phyloP scores from a whole-genome alignment of 2,113 vertebrate genomes.

The Zosterops japonicus region DNA sequence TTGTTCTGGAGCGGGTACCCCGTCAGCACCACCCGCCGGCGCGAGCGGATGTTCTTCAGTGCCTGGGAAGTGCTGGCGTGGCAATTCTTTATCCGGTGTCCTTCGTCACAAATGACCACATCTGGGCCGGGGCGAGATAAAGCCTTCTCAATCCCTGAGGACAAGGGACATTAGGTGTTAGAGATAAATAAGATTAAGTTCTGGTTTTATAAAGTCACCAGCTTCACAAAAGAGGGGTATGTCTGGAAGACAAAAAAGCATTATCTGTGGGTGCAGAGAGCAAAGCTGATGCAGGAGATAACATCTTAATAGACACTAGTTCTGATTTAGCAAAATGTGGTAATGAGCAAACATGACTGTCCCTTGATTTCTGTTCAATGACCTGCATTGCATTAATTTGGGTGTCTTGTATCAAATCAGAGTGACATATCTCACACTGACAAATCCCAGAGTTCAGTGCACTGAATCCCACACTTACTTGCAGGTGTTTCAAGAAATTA shows the following conservation, averaged over 20 bases:
- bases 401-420: background rate
- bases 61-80: slow-evolving; percentile 97
- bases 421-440: background rate
- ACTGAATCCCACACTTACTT: background rate
- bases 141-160: slow-evolving; percentile 91
- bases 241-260: background rate
- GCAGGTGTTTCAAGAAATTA: background rate
- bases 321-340: background rate
- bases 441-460: background rate
- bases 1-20: slow-evolving; percentile 98
- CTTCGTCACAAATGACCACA: slow-evolving; percentile 97
- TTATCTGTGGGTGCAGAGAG: background rate
- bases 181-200: background rate
- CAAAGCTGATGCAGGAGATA: background rate
- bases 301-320: background rate
- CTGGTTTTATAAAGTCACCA: background rate
- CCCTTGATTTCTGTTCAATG: background rate
- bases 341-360: background rate
- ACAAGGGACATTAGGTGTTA: background rate
- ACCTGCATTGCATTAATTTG: background rate
- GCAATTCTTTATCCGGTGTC: slow-evolving; percentile 98
- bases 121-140: slow-evolving; percentile 93
- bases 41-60: slow-evolving; percentile 94
- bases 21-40: slow-evolving; percentile 92
- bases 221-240: background rate